These are phyloP conservation scores for Capitella teleta DNA, from an alignment of 1,140 invertebrate species.

Conservation along the genomic window DNA sequence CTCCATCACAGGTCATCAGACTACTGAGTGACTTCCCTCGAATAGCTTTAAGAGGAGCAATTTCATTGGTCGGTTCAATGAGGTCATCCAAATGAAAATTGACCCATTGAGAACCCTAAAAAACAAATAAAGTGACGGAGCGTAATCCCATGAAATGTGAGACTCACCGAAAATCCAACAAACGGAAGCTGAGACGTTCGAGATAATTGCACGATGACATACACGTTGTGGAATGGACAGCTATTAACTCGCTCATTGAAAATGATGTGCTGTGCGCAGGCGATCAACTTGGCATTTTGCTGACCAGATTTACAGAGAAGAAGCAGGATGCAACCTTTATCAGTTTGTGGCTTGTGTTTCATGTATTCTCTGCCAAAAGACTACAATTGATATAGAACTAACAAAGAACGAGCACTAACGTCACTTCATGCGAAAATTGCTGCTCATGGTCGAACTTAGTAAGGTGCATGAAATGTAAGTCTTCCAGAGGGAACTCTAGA, in stretches of 20 bases:
- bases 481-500: conserved; percentile 2
- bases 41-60: conserved; percentile 19
- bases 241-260: conserved; percentile 19
- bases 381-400: too few species aligned
- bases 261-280: conserved; percentile 27
- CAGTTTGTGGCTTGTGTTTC: too few species aligned
- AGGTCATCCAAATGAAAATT: conserved; percentile 34
- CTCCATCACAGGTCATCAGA: background rate
- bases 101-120: conserved; percentile 21
- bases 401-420: too few species aligned
- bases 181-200: conserved; percentile 24
- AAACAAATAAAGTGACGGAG: too few species aligned
- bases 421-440: conserved; percentile 15
- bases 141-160: too few species aligned
- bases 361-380: too few species aligned
- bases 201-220: conserved; percentile 25
- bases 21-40: conserved; percentile 14
- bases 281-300: conserved; percentile 23
- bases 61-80: conserved; percentile 9
- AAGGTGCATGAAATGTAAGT: conserved; percentile 8
- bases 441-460: conserved; percentile 17
- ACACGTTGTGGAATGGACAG: background rate
- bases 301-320: conserved; percentile 32
- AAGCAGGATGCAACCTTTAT: conserved; percentile 18
- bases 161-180: conserved; percentile 27